Conservation (phyloP, 2,888 invertebrate species). For the Gymnosoma rotundatum region DNA sequence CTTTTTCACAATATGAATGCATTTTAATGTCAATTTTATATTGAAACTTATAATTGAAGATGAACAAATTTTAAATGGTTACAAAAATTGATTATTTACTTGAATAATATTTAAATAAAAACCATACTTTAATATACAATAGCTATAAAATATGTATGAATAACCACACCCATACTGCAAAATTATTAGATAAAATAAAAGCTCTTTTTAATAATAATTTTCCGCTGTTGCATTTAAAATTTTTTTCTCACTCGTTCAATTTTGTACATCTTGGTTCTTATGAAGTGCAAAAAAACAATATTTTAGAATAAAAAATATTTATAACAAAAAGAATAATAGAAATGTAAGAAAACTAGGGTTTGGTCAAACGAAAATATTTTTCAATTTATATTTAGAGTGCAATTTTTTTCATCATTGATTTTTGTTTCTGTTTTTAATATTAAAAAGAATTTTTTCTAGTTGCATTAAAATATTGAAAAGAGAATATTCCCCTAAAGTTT, state of each 20-base stretch:
- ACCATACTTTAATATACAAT: slow-evolving; percentile 12
- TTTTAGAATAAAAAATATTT: slow-evolving; percentile 9
- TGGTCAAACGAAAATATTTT: slow-evolving; percentile 43
- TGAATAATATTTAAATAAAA: slow-evolving; percentile 7
- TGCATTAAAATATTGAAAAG: slow-evolving; percentile 14
- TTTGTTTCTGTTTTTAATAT: slow-evolving; percentile 1
- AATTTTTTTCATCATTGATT: not conserved
- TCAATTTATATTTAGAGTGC: not conserved
- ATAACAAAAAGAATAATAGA: slow-evolving; percentile 20
- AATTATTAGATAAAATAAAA: slow-evolving; percentile 5
- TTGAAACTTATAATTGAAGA: slow-evolving; percentile 33
- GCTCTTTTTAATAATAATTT: not conserved
- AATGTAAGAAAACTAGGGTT: slow-evolving; percentile 51
- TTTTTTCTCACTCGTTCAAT: not conserved
- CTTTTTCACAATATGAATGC: slow-evolving; percentile 34
- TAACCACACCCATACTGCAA: slow-evolving; percentile 51
- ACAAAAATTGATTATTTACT: not conserved
- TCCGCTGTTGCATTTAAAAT: slow-evolving; percentile 4
- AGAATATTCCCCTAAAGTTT: slow-evolving; percentile 27
- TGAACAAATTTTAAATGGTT: not conserved
- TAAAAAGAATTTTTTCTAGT: slow-evolving; percentile 14
- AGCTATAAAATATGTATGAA: slow-evolving; percentile 16
- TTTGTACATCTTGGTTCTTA: slow-evolving; percentile 1
- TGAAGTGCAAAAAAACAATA: slow-evolving; percentile 1
- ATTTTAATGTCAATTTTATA: slow-evolving; percentile 22